These are phyloP conservation scores for Linnaemya vulpina DNA, from an alignment of 2,888 invertebrate genomes.

Conservation along the genomic window DNA sequence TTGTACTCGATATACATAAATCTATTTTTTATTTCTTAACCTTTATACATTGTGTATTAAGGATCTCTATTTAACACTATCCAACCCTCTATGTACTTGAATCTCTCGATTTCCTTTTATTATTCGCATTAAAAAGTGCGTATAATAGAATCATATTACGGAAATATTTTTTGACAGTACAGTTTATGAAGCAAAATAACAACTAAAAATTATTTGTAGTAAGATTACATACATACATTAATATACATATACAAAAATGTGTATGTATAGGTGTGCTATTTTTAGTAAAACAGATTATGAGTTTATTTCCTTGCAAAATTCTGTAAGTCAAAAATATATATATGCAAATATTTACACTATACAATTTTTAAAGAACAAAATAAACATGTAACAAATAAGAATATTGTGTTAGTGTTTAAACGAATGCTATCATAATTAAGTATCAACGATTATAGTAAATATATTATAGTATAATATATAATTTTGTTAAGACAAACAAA, in stretches of 20 bases:
- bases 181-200: no score
- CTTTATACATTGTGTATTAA: no score
- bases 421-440: neutral
- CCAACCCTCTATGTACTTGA: no score
- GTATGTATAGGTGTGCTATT: no score
- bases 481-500: conserved; percentile 56
- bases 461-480: no score
- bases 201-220: no score
- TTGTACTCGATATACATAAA: no score
- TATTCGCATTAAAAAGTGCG: neutral
- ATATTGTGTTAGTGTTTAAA: neutral
- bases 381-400: neutral
- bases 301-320: neutral
- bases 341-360: neutral
- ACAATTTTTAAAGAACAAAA: neutral
- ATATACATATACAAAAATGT: no score
- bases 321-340: neutral
- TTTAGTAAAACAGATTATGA: neutral
- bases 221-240: no score
- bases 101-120: conserved; percentile 1
- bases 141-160: neutral
- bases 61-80: no score
- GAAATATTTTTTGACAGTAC: neutral
- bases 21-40: no score
- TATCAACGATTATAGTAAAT: conserved; percentile 17